A percentile compares a stretch with the other conserved stretches of the same genome.
phyloP scores from a whole-genome alignment of 1,140 invertebrate species.

The Cryptotermes secundus region DNA sequence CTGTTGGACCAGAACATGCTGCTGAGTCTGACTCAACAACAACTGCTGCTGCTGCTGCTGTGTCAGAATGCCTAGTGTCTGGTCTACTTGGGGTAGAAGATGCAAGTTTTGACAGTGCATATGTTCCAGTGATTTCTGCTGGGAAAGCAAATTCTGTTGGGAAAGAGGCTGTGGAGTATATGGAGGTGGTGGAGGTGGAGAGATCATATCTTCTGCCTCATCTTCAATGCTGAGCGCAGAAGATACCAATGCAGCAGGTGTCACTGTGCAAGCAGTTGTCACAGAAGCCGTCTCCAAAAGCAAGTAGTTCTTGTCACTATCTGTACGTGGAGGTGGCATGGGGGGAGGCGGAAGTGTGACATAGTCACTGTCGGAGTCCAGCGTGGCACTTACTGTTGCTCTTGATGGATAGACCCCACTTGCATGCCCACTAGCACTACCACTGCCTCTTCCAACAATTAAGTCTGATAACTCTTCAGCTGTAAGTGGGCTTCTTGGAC shows the following conservation, averaged over 20 bases:
- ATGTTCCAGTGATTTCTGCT: neutral
- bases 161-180: conserved; percentile 36
- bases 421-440: conserved; percentile 42
- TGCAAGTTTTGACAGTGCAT: neutral
- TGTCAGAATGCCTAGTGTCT: neutral
- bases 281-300: conserved; percentile 36
- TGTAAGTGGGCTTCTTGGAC: conserved; percentile 67
- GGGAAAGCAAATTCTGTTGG: conserved; percentile 26
- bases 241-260: conserved; percentile 7
- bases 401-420: conserved; percentile 68
- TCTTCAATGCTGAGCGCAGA: neutral
- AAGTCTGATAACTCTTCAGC: conserved; percentile 78
- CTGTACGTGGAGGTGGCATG: conserved; percentile 57
- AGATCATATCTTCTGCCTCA: conserved; percentile 25
- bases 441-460: conserved; percentile 64
- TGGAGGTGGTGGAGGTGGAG: conserved; percentile 45
- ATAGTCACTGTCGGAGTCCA: conserved; percentile 86
- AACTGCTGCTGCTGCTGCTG: conserved; percentile 21
- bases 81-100: neutral
- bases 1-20: conserved; percentile 49
- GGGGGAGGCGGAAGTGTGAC: conserved; percentile 72
- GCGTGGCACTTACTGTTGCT: conserved; percentile 76
- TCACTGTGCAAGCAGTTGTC: neutral
- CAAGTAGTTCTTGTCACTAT: conserved; percentile 53
- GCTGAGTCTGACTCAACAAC: conserved; percentile 32